Evolutionary conservation across 2,113 vertebrate genomes (phyloP).

Genomic region (Turnix velox): DNA sequence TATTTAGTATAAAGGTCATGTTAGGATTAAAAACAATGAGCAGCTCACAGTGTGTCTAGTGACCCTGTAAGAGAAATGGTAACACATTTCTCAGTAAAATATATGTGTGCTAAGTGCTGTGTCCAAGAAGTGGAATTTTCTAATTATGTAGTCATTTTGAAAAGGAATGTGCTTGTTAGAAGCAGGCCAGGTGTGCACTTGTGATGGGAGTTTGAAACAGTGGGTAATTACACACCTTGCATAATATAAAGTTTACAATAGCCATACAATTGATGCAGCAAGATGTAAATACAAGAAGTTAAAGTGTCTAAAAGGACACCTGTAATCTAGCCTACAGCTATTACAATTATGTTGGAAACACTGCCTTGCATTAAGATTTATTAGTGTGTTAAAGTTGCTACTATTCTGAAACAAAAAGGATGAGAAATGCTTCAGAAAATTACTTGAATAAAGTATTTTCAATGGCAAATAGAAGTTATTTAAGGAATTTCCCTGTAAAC

Average conservation of each 20-base stretch:
- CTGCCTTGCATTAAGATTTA: constrained; percentile 32
- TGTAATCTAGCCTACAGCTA: constrained; percentile 54
- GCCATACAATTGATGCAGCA: constrained; percentile 34
- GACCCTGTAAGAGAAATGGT: constrained; percentile 43
- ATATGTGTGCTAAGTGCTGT: neutral
- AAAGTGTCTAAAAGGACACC: constrained; percentile 59
- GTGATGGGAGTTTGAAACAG: constrained; percentile 8
- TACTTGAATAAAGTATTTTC: neutral
- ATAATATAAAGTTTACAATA: constrained; percentile 63
- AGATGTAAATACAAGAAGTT: constrained; percentile 48
- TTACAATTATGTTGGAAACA: constrained; percentile 29
- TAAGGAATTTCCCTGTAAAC: neutral
- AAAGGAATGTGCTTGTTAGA: constrained; percentile 57
- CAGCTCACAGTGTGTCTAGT: constrained; percentile 40
- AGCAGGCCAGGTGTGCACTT: constrained; percentile 61
- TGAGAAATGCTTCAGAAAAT: neutral
- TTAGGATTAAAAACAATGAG: constrained; percentile 64
- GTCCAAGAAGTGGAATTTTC: constrained; percentile 38
- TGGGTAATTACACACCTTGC: constrained; percentile 68
- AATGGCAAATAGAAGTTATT: neutral
- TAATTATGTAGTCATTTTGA: constrained; percentile 40
- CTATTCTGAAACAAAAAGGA: neutral
- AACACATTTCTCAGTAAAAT: neutral
- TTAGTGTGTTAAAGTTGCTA: neutral
- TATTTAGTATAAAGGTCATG: constrained; percentile 57